Base-by-base conservation (phyloP, 2,113 vertebrate genomes). In the Otocyon megalotis region DNA sequence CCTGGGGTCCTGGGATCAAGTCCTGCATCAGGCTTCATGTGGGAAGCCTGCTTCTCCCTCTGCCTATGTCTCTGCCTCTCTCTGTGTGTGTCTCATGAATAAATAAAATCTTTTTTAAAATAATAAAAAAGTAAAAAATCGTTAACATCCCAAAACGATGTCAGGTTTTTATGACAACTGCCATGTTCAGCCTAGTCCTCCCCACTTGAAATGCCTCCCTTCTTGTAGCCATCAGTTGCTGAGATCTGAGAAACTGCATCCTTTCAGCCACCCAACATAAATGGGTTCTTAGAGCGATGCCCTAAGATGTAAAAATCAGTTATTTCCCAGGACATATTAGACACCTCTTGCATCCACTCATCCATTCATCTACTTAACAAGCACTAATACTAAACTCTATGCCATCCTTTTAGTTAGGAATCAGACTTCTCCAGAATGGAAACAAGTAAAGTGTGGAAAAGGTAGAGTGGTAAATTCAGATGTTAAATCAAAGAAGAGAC, bases 81-180 rank as follows among this genome's bases (percentile, higher is more conserved):
- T 43, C 43, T 43, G 43, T 43, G 43, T 43, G 43, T 43, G 6
- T 43, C 43, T 43, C 43, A 43, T 43, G 43, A 43, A 43, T 43
- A 43, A 43, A 43, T 43, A 43, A 43, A 43, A 43, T 43, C 43
- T 43, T 43, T 43, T 43, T 43, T 7, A 43, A 43, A 43, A 43
- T 6, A 43, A 43, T 43, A 43, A 7, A 43, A 43, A 43, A 43
- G 43, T 58, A 26, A 54, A 37, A 58, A 10, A 9, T n/a, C 19
- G 1, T 60, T 35, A 26, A 3, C 20, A 35, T 60, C 7, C 22
- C n/a, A 0, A 54, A 16, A 37, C 37, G n/a, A 26, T 2, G 3
- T 60, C n/a, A 37, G 54, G 20, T 81, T 81, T 81, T 20, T 58
- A 81, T 2, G 13, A 54, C 79, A 58, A 58, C 22, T 4, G n/a